Evolutionary conservation across 2,797 vertebrate genomes (phyloP).

Genomic region (Alauda arvensis): DNA sequence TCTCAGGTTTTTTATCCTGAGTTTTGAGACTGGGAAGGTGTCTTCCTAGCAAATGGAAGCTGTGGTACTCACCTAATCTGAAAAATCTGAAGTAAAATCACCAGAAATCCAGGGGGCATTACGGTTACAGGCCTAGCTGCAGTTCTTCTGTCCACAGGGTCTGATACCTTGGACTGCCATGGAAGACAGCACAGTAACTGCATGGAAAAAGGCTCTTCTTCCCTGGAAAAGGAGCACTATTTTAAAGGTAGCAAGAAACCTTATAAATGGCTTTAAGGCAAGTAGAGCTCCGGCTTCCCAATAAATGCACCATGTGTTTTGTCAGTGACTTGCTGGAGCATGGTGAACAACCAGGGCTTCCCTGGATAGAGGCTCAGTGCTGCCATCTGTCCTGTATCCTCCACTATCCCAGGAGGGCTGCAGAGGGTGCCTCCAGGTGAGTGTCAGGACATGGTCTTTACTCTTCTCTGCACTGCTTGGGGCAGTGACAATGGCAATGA

Average conservation of each 20-base stretch:
- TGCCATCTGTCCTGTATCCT: background rate
- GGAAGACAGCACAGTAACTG: background rate
- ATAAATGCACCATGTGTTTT: fast-evolving
- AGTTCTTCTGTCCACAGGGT: background rate
- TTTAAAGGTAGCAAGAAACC: background rate
- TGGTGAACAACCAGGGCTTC: background rate
- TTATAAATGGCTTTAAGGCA: background rate
- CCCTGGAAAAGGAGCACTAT: background rate
- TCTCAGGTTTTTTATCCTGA: background rate
- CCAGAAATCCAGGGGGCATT: background rate
- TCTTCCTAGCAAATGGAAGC: background rate
- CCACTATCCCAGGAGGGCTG: background rate
- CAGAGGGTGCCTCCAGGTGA: background rate
- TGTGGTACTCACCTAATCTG: background rate
- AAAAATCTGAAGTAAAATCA: background rate
- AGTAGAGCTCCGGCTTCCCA: background rate
- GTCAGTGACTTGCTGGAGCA: background rate
- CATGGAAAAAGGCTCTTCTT: background rate
- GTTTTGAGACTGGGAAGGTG: background rate
- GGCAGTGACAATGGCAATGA: too few relatives aligned
- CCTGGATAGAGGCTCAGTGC: fast-evolving
- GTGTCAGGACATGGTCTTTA: background rate
- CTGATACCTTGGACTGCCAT: background rate
- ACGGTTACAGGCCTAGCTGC: background rate
- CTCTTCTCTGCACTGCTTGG: fast-evolving